Conservation (phyloP, 2,888 invertebrate genomes). For the Standfussiana lucernea region DNA sequence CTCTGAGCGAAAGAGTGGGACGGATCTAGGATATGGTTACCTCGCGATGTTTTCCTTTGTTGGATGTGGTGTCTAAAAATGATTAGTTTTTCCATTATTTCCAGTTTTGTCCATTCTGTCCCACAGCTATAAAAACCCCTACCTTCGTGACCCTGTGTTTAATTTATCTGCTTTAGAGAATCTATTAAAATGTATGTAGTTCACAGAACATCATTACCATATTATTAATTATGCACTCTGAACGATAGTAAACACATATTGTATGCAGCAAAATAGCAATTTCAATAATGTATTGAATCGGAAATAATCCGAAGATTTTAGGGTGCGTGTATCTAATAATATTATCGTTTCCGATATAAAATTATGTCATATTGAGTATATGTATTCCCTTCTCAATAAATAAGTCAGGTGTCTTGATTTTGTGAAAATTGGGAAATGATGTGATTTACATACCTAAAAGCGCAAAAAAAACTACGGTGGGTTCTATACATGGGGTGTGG, state of each 20-base stretch:
- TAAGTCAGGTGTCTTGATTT: background rate
- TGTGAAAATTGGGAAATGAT: background rate
- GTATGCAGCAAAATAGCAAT: background rate
- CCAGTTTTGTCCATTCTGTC: background rate
- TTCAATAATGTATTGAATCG: background rate
- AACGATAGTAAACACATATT: background rate
- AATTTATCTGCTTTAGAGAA: background rate
- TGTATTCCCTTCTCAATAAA: background rate
- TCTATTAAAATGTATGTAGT: background rate
- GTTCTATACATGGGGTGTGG: background rate
- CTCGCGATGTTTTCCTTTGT: background rate
- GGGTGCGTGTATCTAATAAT: background rate
- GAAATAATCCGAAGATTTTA: background rate
- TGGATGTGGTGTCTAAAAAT: background rate
- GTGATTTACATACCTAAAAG: background rate
- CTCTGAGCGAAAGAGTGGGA: background rate
- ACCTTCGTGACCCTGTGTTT: background rate
- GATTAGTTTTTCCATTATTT: background rate
- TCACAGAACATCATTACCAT: background rate
- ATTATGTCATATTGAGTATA: background rate
- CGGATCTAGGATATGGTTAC: background rate
- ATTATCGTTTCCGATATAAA: background rate
- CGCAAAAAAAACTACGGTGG: background rate
- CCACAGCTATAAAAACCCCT: background rate
- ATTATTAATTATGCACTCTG: background rate